Conservation (phyloP, 2,797 vertebrate species). For the Podarcis lilfordi region DNA sequence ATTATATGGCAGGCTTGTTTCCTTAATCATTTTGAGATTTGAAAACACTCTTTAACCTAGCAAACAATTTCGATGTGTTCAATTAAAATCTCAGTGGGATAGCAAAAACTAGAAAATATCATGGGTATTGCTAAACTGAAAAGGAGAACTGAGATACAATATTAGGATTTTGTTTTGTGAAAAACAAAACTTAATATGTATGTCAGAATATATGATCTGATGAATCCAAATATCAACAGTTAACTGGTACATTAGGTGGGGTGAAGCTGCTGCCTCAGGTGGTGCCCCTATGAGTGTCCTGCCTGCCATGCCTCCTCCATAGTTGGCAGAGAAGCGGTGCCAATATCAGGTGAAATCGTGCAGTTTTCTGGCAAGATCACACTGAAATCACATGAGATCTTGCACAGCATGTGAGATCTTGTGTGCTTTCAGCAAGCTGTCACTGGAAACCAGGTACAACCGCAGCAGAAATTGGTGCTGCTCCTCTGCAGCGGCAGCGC, state of each 20-base stretch:
- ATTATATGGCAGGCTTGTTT: conserved; percentile 27
- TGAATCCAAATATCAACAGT: background rate
- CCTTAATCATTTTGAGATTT: conserved; percentile 22
- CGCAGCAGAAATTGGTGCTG: too few relatives aligned
- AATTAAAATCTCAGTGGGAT: conserved; percentile 1
- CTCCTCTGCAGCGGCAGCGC: too few relatives aligned
- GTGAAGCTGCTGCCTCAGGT: too few relatives aligned
- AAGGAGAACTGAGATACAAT: background rate
- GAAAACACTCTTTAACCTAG: background rate
- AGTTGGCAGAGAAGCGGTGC: too few relatives aligned
- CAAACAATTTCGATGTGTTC: conserved; percentile 3
- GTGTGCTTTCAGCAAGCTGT: too few relatives aligned
- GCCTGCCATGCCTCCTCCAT: too few relatives aligned
- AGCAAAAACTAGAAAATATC: background rate
- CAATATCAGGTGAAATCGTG: too few relatives aligned
- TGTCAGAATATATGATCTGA: background rate
- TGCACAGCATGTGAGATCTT: too few relatives aligned
- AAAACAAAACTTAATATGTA: background rate
- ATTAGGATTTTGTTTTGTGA: background rate
- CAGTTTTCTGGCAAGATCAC: too few relatives aligned
- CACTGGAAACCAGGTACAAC: too few relatives aligned
- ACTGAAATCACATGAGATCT: too few relatives aligned
- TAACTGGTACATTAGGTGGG: background rate
- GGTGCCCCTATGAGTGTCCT: too few relatives aligned
- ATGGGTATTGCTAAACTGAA: background rate